These are phyloP conservation scores for Urosaurus nigricauda DNA, from an alignment of 2,797 vertebrate species.

Conservation along the genomic window DNA sequence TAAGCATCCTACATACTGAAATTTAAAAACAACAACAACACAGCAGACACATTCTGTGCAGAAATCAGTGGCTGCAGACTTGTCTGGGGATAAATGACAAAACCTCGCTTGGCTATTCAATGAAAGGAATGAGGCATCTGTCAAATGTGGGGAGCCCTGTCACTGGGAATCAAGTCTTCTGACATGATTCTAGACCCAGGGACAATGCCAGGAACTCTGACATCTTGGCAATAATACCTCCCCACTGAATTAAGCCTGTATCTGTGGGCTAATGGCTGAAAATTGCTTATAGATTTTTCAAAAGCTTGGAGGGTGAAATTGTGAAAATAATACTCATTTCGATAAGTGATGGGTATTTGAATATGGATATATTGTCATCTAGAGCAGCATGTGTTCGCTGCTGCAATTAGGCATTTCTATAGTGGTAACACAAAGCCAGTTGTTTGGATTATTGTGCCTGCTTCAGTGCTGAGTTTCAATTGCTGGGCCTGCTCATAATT, in stretches of 20 bases:
- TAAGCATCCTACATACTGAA: constrained; percentile 51
- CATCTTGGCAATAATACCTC: constrained; percentile 53
- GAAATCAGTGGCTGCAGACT: constrained; percentile 59
- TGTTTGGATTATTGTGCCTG: constrained; percentile 62
- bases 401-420: constrained; percentile 71
- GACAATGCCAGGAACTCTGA: constrained; percentile 57
- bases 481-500: constrained; percentile 8
- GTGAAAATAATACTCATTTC: constrained; percentile 74
- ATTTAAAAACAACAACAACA: constrained; percentile 32
- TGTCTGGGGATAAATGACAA: constrained; percentile 42
- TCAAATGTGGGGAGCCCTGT: constrained; percentile 39
- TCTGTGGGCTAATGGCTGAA: constrained; percentile 67
- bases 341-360: constrained; percentile 73
- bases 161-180: constrained; percentile 55
- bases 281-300: constrained; percentile 69
- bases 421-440: constrained; percentile 69
- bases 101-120: constrained; percentile 37
- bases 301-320: constrained; percentile 68
- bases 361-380: constrained; percentile 71
- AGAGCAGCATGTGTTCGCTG: constrained; percentile 50
- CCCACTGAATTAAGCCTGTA: constrained; percentile 57
- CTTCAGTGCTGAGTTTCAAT: constrained; percentile 50
- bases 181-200: constrained; percentile 49
- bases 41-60: neutral
- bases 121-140: constrained; percentile 44